Evolutionary conservation across 1,140 invertebrate genomes (phyloP).

Genomic region (Cyphomyrmex costatus): DNA sequence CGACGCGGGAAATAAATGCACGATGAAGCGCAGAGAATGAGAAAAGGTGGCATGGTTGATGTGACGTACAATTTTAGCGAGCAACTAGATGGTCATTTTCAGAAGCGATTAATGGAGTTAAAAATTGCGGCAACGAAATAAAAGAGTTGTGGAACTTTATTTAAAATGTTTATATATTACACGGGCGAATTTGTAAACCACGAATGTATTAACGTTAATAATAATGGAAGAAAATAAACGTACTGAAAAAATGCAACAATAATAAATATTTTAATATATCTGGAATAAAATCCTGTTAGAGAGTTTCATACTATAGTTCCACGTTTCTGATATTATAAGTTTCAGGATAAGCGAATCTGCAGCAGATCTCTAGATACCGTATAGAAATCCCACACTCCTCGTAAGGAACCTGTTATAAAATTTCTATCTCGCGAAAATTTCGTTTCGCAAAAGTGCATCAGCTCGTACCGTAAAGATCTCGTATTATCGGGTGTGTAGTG

Average conservation of each 20-base stretch:
- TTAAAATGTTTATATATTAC: not conserved
- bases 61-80: slow-evolving; percentile 35
- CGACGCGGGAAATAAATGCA: slow-evolving; percentile 66
- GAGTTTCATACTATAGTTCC: not conserved
- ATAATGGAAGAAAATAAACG: not conserved
- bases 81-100: not conserved
- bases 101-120: not conserved
- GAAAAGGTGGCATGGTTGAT: not conserved
- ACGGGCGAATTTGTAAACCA: not conserved
- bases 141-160: not conserved
- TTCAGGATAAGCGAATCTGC: slow-evolving; percentile 12
- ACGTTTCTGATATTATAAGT: not conserved
- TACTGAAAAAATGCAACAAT: not conserved
- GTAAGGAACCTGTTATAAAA: slow-evolving; percentile 33
- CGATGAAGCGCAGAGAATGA: slow-evolving; percentile 52
- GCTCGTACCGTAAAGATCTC: slow-evolving; percentile 41
- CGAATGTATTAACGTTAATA: not conserved
- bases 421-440: slow-evolving; percentile 41
- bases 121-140: not conserved
- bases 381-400: slow-evolving; percentile 10
- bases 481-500: slow-evolving; percentile 49
- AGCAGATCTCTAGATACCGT: not conserved
- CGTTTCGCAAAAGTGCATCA: slow-evolving; percentile 43
- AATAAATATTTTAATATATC: not conserved
- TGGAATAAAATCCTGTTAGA: not conserved